Conservation (phyloP, 2,113 vertebrate genomes). For the Sorex araneus region DNA sequence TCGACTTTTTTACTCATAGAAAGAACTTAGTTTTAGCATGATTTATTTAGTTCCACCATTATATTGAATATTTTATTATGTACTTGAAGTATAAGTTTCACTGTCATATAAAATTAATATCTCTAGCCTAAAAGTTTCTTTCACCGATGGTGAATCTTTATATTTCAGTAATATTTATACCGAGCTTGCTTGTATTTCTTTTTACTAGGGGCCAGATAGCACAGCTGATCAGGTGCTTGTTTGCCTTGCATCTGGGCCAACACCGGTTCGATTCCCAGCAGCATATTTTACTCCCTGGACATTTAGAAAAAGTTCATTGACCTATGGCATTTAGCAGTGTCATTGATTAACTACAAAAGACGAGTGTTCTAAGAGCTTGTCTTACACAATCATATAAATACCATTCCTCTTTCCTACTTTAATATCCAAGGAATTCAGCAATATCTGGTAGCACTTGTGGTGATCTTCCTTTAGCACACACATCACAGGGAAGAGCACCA, state of each 20-base stretch:
- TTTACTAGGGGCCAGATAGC: neutral
- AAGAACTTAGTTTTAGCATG: constrained; percentile 51
- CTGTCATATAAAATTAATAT: constrained; percentile 74
- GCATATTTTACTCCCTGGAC: constrained; percentile 6
- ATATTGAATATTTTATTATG: constrained; percentile 78
- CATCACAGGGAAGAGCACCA: neutral
- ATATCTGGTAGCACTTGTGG: constrained; percentile 24
- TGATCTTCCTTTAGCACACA: neutral
- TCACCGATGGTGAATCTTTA: constrained; percentile 53
- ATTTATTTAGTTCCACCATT: constrained; percentile 70
- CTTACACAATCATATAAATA: constrained; percentile 33
- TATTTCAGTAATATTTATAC: constrained; percentile 55
- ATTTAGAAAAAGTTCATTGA: constrained; percentile 18
- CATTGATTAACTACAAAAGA: constrained; percentile 55
- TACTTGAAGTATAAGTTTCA: constrained; percentile 65
- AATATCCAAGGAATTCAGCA: constrained; percentile 21
- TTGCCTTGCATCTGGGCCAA: no score
- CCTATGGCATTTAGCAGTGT: constrained; percentile 1
- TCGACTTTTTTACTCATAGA: constrained; percentile 56
- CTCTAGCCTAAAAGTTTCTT: constrained; percentile 51
- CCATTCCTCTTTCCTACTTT: neutral
- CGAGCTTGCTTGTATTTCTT: constrained; percentile 51
- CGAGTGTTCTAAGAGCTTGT: neutral
- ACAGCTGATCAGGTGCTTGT: no score
- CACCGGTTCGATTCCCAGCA: no score